A percentile compares a stretch with the other conserved stretches of the same genome.
Conservation (phyloP, 64 coral and sea anemone genomes). For the Acropora tenuis region DNA sequence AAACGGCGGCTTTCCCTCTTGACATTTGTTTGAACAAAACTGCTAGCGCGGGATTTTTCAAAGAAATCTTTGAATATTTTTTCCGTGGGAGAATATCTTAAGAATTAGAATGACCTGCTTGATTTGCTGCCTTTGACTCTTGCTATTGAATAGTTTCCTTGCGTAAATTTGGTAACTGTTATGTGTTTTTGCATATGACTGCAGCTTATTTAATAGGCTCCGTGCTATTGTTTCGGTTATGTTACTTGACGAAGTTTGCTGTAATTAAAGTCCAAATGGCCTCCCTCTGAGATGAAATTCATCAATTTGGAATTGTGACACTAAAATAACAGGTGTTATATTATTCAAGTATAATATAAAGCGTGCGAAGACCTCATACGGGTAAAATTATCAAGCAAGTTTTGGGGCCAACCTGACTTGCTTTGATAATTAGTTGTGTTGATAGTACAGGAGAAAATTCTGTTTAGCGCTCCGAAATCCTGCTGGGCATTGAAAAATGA, state of each 20-base stretch:
- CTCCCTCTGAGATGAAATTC: background rate
- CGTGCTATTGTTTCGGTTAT: background rate
- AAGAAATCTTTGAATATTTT: no score
- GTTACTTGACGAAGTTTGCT: background rate
- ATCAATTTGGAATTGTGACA: constrained; percentile 29
- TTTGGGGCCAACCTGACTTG: background rate
- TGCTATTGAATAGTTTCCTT: background rate
- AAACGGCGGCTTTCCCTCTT: no score
- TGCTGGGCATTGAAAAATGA: background rate
- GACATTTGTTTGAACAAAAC: no score
- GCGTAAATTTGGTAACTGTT: background rate
- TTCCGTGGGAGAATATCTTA: background rate
- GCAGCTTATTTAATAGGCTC: background rate
- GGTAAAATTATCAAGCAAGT: background rate
- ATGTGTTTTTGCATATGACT: background rate
- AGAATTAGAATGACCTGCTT: background rate
- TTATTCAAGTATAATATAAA: background rate
- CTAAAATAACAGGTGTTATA: constrained; percentile 18
- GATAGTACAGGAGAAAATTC: background rate
- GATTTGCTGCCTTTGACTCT: background rate
- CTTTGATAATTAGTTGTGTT: background rate
- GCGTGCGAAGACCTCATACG: background rate
- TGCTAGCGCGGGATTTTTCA: no score
- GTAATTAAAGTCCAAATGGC: background rate
- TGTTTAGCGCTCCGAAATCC: background rate